phyloP scores from a whole-genome alignment of 2,113 vertebrate species.

The Peucedramus taeniatus region DNA sequence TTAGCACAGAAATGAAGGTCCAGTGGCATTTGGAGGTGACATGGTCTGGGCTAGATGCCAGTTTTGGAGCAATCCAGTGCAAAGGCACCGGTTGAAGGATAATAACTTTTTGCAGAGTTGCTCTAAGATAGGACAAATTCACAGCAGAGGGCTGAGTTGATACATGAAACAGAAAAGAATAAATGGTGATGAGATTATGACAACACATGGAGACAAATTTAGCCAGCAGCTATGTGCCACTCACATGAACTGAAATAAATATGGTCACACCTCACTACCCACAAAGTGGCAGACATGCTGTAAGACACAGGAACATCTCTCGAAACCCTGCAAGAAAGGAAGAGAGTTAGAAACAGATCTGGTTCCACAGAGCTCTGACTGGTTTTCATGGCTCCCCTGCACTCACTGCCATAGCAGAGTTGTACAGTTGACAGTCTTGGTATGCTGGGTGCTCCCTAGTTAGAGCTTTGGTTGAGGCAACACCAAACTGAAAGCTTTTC shows the following conservation, averaged over 20 bases:
- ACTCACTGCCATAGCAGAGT: fast-evolving
- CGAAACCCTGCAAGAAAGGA: not conserved
- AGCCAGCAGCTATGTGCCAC: not conserved
- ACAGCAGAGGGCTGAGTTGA: not conserved
- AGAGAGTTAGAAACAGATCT: not conserved
- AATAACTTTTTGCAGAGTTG: not conserved
- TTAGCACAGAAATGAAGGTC: not conserved
- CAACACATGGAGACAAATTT: not conserved
- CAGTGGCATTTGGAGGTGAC: not conserved
- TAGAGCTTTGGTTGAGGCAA: not conserved
- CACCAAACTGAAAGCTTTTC: not conserved
- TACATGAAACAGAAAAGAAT: not conserved
- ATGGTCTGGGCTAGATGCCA: not conserved
- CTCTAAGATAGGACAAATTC: not conserved
- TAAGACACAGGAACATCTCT: not conserved
- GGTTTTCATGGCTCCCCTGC: not conserved
- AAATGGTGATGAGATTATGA: not conserved
- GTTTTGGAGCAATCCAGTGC: not conserved
- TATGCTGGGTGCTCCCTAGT: not conserved
- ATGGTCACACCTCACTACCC: fast-evolving
- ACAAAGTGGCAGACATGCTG: not conserved
- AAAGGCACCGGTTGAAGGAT: not conserved
- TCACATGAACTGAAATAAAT: not conserved
- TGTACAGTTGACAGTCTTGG: too few relatives aligned
- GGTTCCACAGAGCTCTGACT: not conserved